Evolutionary conservation across 1,140 invertebrate genomes (phyloP).

Genomic region (Radopholus similis): DNA sequence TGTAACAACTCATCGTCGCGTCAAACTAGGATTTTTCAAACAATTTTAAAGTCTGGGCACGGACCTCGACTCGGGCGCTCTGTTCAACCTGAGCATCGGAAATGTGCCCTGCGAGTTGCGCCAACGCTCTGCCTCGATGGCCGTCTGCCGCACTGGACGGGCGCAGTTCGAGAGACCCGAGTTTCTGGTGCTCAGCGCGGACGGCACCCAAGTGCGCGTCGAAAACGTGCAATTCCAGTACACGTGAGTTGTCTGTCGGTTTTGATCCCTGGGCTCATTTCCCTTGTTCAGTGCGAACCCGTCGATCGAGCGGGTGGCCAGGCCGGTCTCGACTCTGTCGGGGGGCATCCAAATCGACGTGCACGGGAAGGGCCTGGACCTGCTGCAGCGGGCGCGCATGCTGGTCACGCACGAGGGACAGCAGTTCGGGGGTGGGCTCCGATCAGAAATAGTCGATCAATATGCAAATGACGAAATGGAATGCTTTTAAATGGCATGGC

Average conservation of each 20-base stretch:
- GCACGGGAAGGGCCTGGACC: conserved; percentile 36
- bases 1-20: no score
- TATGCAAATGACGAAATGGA: no score
- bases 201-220: conserved; percentile 52
- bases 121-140: conserved; percentile 29
- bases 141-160: conserved; percentile 44
- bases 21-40: not conserved
- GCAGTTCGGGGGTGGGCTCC: conserved; percentile 34
- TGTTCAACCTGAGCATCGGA: conserved; percentile 76
- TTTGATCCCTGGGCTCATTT: not conserved
- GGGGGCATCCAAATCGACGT: conserved; percentile 49
- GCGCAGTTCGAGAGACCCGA: conserved; percentile 29
- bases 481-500: no score
- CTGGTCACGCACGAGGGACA: conserved; percentile 42
- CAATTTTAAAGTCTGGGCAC: conserved; percentile 71
- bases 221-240: conserved; percentile 47
- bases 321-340: conserved; percentile 38
- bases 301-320: conserved; percentile 30
- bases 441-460: no score
- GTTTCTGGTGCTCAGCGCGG: conserved; percentile 39
- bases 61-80: conserved; percentile 87
- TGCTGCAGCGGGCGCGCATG: conserved; percentile 47
- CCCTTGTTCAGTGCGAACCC: conserved; percentile 50
- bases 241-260: conserved; percentile 23
- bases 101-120: conserved; percentile 73